A percentile compares a stretch with the other conserved stretches of the same genome.
phyloP scores from a whole-genome alignment of 2,797 vertebrate species.

The Scarus forsteni region DNA sequence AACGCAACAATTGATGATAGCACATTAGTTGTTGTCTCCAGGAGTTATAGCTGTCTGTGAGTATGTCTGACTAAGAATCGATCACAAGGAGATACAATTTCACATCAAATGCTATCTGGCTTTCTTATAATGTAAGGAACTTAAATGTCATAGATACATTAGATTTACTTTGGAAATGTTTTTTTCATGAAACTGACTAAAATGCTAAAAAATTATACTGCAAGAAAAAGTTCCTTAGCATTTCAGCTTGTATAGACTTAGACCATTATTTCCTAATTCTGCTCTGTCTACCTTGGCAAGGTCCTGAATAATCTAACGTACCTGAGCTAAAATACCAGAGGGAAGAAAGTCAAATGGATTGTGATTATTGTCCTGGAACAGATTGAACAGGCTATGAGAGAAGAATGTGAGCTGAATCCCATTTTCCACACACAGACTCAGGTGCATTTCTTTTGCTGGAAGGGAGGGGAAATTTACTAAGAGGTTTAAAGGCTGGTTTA shows the following conservation, averaged over 20 bases:
- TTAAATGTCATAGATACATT: constrained; percentile 5
- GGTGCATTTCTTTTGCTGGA: constrained; percentile 62
- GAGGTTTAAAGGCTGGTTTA: constrained; percentile 40
- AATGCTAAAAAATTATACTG: constrained; percentile 1
- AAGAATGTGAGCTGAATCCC: constrained; percentile 89
- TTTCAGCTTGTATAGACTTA: constrained; percentile 45
- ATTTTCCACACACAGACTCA: constrained; percentile 60
- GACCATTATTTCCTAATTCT: constrained; percentile 58
- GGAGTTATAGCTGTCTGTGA: constrained; percentile 72
- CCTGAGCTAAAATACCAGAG: constrained; percentile 88
- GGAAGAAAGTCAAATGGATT: constrained; percentile 91
- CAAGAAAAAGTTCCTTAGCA: constrained; percentile 33
- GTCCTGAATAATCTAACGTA: constrained; percentile 64
- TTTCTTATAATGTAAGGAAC: constrained; percentile 28
- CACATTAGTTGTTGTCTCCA: constrained; percentile 69
- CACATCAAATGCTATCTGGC: constrained; percentile 40
- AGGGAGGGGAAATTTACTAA: constrained; percentile 64
- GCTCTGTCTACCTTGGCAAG: constrained; percentile 65
- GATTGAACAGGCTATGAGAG: constrained; percentile 89
- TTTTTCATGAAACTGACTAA: not conserved
- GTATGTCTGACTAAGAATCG: constrained; percentile 63
- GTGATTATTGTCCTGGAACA: constrained; percentile 94
- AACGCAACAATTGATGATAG: constrained; percentile 71
- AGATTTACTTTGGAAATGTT: not conserved
- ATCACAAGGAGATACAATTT: constrained; percentile 62